These are phyloP conservation scores for Datnioides undecimradiatus DNA, from an alignment of 2,113 vertebrate genomes.

Conservation along the genomic window DNA sequence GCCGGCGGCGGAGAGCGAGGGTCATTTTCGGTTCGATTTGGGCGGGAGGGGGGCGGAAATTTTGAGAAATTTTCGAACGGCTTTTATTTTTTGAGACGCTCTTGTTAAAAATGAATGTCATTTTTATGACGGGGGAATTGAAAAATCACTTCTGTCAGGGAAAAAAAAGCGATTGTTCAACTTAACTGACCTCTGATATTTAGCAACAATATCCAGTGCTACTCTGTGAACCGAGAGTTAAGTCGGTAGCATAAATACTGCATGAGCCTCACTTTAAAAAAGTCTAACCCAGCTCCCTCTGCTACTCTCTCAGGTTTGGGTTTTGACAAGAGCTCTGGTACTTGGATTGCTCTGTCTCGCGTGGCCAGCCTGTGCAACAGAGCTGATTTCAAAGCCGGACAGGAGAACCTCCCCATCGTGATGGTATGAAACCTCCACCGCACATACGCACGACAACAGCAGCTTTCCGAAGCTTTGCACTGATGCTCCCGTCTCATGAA, in stretches of 20 bases:
- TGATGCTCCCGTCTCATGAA: constrained; percentile 14
- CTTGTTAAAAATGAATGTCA: constrained; percentile 53
- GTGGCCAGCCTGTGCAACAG: constrained; percentile 93
- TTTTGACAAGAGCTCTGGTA: constrained; percentile 90
- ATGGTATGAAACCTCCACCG: constrained; percentile 83
- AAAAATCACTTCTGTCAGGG: constrained; percentile 43
- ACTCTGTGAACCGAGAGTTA: constrained; percentile 40
- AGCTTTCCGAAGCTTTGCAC: constrained; percentile 1
- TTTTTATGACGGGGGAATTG: constrained; percentile 31
- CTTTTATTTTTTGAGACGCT: constrained; percentile 31
- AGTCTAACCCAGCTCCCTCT: constrained; percentile 43
- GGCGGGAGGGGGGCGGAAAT: constrained; percentile 22
- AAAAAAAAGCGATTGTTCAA: constrained; percentile 44
- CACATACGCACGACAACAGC: constrained; percentile 5
- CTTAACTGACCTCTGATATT: constrained; percentile 63
- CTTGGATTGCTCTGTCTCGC: constrained; percentile 88
- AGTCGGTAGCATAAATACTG: constrained; percentile 62
- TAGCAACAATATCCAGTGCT: constrained; percentile 49
- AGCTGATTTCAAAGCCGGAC: constrained; percentile 90
- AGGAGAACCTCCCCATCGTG: constrained; percentile 87
- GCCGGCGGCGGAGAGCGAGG: constrained; percentile 23
- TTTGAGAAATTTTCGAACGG: constrained; percentile 32
- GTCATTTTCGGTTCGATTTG: constrained; percentile 48
- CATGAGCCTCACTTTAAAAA: constrained; percentile 47
- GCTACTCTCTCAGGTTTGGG: constrained; percentile 82